phyloP scores from a whole-genome alignment of 2,888 invertebrate genomes.

The Parnassius mnemosyne region DNA sequence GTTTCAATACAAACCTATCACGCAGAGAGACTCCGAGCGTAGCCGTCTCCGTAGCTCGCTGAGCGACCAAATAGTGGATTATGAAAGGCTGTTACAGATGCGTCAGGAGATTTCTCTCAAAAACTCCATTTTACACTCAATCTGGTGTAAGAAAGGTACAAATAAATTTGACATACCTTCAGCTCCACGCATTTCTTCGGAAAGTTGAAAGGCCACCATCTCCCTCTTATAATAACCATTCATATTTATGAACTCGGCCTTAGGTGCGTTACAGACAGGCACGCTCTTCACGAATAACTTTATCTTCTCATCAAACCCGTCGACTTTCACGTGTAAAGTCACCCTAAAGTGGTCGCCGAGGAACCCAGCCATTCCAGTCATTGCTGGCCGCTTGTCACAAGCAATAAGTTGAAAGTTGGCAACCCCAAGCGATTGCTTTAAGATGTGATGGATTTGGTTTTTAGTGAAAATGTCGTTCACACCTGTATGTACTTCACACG shows the following conservation, averaged over 20 bases:
- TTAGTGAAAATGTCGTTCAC: constrained; percentile 41
- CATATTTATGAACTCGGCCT: constrained; percentile 53
- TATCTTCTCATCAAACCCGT: constrained; percentile 36
- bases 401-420: constrained; percentile 35
- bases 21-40: no score
- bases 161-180: constrained; percentile 30
- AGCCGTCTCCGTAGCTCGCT: no score
- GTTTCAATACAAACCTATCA: no score
- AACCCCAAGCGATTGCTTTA: constrained; percentile 35
- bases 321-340: constrained; percentile 39
- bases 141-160: no score
- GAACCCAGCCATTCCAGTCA: constrained; percentile 56
- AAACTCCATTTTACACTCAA: no score
- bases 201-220: constrained; percentile 48
- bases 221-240: constrained; percentile 55
- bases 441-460: constrained; percentile 43
- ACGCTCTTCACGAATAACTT: constrained; percentile 59
- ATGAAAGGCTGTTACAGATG: no score
- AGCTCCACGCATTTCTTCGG: constrained; percentile 47
- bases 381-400: constrained; percentile 43
- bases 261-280: constrained; percentile 52
- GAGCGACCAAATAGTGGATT: no score
- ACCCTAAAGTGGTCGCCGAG: constrained; percentile 60
- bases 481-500: not conserved
- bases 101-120: no score